phyloP scores from a whole-genome alignment of 1,140 invertebrate species.

The Drosophila mauritiana region DNA sequence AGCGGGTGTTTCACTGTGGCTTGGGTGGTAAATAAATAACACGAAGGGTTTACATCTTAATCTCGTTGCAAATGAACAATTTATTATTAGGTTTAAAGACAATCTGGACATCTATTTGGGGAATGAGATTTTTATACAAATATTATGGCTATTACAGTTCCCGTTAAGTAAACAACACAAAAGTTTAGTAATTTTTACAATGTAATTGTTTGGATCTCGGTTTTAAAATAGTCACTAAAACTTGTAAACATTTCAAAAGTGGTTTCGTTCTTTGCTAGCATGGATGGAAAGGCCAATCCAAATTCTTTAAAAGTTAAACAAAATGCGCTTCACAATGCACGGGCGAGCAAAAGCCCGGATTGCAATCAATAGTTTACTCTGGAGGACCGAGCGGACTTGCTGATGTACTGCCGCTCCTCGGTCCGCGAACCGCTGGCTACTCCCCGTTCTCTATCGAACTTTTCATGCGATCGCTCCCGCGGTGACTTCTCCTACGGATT shows the following conservation, averaged over 20 bases:
- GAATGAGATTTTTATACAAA: not conserved
- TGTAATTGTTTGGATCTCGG: conserved; percentile 33
- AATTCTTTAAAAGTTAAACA: conserved; percentile 49
- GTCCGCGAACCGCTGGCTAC: conserved; percentile 55
- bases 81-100: conserved; percentile 12
- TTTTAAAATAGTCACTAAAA: conserved; percentile 53
- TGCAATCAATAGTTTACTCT: conserved; percentile 70
- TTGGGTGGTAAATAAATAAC: not conserved
- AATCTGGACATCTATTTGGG: not conserved
- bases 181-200: conserved; percentile 21
- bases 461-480: conserved; percentile 80
- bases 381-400: conserved; percentile 74
- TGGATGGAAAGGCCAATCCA: conserved; percentile 8
- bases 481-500: conserved; percentile 72
- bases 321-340: conserved; percentile 46
- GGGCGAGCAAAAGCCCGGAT: conserved; percentile 8
- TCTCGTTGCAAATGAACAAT: conserved; percentile 8
- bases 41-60: not conserved
- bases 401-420: conserved; percentile 77
- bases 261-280: conserved; percentile 12
- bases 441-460: conserved; percentile 71
- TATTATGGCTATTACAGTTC: not conserved
- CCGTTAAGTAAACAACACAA: conserved; percentile 10
- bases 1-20: not conserved
- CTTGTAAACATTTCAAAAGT: conserved; percentile 59